These are phyloP conservation scores for Gryllus bimaculatus DNA, from an alignment of 1,140 invertebrate species.

Conservation along the genomic window DNA sequence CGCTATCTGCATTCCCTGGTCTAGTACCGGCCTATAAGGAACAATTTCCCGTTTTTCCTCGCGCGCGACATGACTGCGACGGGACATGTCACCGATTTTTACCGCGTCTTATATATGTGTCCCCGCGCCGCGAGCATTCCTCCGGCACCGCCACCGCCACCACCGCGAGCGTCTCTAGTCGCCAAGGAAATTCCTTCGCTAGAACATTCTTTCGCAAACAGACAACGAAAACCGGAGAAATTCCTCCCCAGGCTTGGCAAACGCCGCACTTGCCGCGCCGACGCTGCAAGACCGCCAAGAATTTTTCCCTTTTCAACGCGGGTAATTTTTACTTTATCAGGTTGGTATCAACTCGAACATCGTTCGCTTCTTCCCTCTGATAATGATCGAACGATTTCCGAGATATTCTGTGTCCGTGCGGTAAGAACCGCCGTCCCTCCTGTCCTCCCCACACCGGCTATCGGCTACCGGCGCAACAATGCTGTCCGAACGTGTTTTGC, in stretches of 20 bases:
- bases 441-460: background rate
- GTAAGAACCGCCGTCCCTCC: background rate
- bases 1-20: background rate
- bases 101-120: background rate
- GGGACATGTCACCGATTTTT: background rate
- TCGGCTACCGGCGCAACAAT: background rate
- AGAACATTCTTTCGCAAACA: background rate
- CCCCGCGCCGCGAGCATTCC: background rate
- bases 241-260: background rate
- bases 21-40: background rate
- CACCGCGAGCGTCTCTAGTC: background rate
- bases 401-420: background rate
- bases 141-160: background rate
- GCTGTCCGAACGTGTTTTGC: background rate
- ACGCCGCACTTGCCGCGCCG: background rate
- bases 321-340: slow-evolving; percentile 1
- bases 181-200: background rate
- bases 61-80: background rate
- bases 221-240: slow-evolving; percentile 1
- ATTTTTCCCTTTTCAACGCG: background rate
- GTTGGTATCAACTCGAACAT: background rate
- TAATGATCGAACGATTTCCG: slow-evolving; percentile 4
- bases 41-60: background rate
- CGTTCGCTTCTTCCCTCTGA: background rate
- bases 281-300: background rate